Base-by-base conservation (phyloP, 2,113 vertebrate genomes). In the Chionomys nivalis region DNA sequence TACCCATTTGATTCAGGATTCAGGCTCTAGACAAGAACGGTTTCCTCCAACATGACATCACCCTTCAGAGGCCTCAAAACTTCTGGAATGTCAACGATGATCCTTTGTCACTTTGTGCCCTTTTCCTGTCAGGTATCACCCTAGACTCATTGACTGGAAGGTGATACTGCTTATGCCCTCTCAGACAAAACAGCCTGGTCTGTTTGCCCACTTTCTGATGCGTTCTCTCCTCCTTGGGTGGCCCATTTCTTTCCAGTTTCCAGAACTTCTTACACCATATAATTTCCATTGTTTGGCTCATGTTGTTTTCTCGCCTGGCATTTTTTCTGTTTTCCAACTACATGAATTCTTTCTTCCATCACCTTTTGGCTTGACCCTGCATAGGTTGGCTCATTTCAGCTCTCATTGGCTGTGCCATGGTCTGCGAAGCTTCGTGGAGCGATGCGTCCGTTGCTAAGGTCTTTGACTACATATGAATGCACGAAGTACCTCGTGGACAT, bases 391-490 rank as follows among this genome's bases (percentile, higher is more conserved):
- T 70, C 12, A 44, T 36, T 21, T 70, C 17, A 26, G 21, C 68
- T 24, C 36, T 93, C 26, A 5, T 44, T 73, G 4, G 7, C 39
- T 65, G 26, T 58, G 0, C 49, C 33, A 17, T 19, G 36, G 4
- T 94, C 76, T 70, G n/a, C n/a, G 42, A 44, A 7, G n/a, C 12
- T 49, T 63, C 28, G 21, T 2, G 17, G 11, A 88, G 33, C 16
- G 12, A 92, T 14, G 26, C 1, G 39, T 5, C 11, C 14, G 2
- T 42, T 0, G 7, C 39, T 44, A 58, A 72, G 70, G 44, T 17
- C 52, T 44, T 1, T 70, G 31, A 24, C 31, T 0, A 0, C 6
- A 13, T 4, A 13, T 16, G n/a, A 26, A 70, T 39, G 52, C 11
- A n/a, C 44, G 17, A 5, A 44, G 52, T 16, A n/a, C 39, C 31